Evolutionary conservation across 2,797 vertebrate species (phyloP).

Genomic region (Molossus molossus): DNA sequence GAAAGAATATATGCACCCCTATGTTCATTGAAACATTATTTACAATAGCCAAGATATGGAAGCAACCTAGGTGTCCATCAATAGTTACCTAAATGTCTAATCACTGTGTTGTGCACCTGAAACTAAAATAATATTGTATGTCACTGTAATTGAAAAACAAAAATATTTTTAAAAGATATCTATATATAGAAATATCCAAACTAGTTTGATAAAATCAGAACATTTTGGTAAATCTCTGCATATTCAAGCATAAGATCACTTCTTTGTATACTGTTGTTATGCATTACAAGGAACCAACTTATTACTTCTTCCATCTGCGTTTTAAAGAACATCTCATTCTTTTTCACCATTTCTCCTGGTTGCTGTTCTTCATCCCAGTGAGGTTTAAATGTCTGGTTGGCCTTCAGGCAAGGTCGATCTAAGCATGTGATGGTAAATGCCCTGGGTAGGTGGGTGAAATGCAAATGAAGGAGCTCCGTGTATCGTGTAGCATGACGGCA

Average conservation of each 20-base stretch:
- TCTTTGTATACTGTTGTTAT: not conserved
- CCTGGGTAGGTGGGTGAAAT: not conserved
- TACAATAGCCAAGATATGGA: too few species aligned
- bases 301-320: not conserved
- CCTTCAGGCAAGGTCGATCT: not conserved
- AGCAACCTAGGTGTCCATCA: too few species aligned
- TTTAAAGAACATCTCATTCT: not conserved
- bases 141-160: not conserved
- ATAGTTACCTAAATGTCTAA: too few species aligned
- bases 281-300: not conserved
- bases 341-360: not conserved
- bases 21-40: too few species aligned
- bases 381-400: not conserved
- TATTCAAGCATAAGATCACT: not conserved
- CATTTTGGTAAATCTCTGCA: not conserved
- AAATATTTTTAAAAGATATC: not conserved
- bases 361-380: not conserved
- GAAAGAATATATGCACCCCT: too few species aligned
- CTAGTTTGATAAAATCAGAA: not conserved
- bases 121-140: not conserved
- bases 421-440: not conserved
- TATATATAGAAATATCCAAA: not conserved
- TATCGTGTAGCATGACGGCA: not conserved
- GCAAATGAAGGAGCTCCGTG: not conserved
- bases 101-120: not conserved